Evolutionary conservation across 2,888 invertebrate species (phyloP).

Genomic region (Cheiracanthium punctorium): DNA sequence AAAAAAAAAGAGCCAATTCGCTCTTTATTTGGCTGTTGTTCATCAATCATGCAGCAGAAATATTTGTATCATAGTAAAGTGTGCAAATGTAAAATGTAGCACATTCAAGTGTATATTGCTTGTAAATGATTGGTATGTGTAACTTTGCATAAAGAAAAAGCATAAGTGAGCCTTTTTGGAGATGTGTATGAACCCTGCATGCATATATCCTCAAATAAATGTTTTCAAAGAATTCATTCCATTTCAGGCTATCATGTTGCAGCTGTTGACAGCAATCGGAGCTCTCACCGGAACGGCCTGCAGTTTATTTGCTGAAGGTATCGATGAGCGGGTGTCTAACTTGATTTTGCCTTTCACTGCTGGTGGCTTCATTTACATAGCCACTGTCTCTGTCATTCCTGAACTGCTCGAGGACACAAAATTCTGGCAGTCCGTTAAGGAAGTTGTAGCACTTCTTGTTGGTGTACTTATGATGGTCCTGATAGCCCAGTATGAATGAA

Average conservation of each 20-base stretch:
- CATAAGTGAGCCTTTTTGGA: too few relatives aligned
- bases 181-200: too few relatives aligned
- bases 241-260: slow-evolving; percentile 90
- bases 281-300: slow-evolving; percentile 94
- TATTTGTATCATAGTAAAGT: too few relatives aligned
- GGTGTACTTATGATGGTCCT: slow-evolving; percentile 97
- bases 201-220: too few relatives aligned
- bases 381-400: slow-evolving; percentile 98
- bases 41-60: too few relatives aligned
- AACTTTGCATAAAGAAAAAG: too few relatives aligned
- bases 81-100: too few relatives aligned
- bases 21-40: too few relatives aligned
- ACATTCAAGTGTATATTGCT: too few relatives aligned
- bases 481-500: slow-evolving; percentile 86
- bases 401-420: slow-evolving; percentile 93
- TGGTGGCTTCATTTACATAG: slow-evolving; percentile 99
- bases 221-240: too few relatives aligned
- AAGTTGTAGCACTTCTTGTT: slow-evolving; percentile 89
- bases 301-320: slow-evolving; percentile 88
- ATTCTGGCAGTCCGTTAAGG: slow-evolving; percentile 91
- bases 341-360: slow-evolving; percentile 98
- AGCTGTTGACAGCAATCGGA: slow-evolving; percentile 94
- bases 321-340: slow-evolving; percentile 82
- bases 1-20: too few relatives aligned
- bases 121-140: too few relatives aligned